Percentiles rank a stretch among this genome's conserved stretches.
Evolutionary conservation across 2,888 invertebrate species (phyloP).

Genomic region (Eueremaeus valkanovi): DNA sequence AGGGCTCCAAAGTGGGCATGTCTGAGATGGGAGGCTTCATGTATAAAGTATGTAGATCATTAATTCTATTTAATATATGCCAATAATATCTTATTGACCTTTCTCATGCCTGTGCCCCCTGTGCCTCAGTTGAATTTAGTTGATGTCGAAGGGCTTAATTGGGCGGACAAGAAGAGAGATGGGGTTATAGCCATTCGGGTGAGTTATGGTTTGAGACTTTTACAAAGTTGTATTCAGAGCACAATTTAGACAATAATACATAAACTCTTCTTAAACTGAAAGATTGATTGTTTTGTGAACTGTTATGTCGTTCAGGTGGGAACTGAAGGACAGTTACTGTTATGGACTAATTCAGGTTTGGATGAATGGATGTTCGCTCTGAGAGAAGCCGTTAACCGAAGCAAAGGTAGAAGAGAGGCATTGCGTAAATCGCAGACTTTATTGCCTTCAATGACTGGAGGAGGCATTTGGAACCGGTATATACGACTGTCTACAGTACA

Average conservation of each 20-base stretch:
- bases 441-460: constrained; percentile 42
- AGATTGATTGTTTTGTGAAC: not conserved
- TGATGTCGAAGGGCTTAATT: constrained; percentile 64
- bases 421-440: constrained; percentile 55
- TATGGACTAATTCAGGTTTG: constrained; percentile 41
- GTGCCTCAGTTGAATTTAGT: constrained; percentile 55
- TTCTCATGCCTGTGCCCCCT: not conserved
- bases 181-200: constrained; percentile 59
- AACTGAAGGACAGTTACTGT: constrained; percentile 56
- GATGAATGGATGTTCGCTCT: constrained; percentile 48
- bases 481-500: no score
- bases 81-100: no score
- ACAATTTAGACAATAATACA: no score
- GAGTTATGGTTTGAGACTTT: not conserved
- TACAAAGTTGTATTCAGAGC: not conserved
- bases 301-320: constrained; percentile 60
- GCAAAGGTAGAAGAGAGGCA: constrained; percentile 62
- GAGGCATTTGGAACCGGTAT: constrained; percentile 32
- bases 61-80: no score
- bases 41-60: constrained; percentile 45
- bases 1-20: constrained; percentile 47
- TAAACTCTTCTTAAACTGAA: constrained; percentile 59
- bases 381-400: constrained; percentile 62
- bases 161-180: constrained; percentile 64
- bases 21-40: constrained; percentile 49